Evolutionary conservation across 2,888 invertebrate species (phyloP), one percentile per base, ranked within the genome.

Genomic region (Lithophane ornitopus): DNA sequence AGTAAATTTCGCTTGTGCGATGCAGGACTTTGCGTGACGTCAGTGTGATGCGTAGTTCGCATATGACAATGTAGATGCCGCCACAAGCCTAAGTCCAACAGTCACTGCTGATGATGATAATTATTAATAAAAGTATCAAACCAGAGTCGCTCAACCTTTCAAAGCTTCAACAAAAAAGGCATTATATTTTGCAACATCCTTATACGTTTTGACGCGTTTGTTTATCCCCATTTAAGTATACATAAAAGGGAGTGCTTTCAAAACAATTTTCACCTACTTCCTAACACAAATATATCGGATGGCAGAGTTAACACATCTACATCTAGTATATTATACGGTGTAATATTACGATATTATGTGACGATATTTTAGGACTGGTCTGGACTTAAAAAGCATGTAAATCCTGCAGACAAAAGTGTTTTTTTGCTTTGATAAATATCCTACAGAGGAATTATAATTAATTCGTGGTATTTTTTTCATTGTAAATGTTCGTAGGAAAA

Each of bases 251-350:
- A 68, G 16, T 22, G 76, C 70, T 85, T 69, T 69, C 77, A 66
- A 54, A 59, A 68, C 54, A 85, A 66, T 68, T 59, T 62, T 61
- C 44, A 70, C 19, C 34, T 62, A 70, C 68, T 74, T 63, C 26
- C 58, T n/a, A 44, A 34, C 28, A 19, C 39, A 82, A 80, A 76
- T 68, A 70, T 85, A 82, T 82, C 76, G 62, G 39, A 61, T 85
- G n/a, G 2, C 76, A 49, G n/a, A 61, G 61, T 58, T 58, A 63
- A 46, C 26, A 70, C 3, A 41, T 22, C 34, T 44, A 62, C 28
- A 76, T 66, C 26, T 66, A 52, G 2, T 61, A n/a, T n/a, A n/a
- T 44, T 22, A 26, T 46, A 39, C 26, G 1, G 7, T 16, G 22
- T 65, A 16, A 58, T 68, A 16, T 59, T 41, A 41, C n/a, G n/a